Evolutionary conservation across 2,888 invertebrate species (phyloP).

Genomic region (Phytoseiulus persimilis): DNA sequence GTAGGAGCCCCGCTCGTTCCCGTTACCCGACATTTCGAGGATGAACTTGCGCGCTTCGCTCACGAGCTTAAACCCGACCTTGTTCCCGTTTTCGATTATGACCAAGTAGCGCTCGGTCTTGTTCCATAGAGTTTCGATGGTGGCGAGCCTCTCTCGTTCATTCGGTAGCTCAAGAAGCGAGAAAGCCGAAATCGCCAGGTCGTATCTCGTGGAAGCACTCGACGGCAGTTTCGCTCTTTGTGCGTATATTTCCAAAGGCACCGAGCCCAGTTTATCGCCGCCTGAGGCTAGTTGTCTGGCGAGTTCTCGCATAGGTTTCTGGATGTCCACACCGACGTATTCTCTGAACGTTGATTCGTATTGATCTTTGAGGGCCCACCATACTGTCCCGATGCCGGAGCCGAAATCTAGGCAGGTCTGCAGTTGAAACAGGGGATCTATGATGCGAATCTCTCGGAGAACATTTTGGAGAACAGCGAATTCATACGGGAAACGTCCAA

Average conservation of each 20-base stretch:
- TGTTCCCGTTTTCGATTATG: constrained; percentile 72
- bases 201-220: constrained; percentile 58
- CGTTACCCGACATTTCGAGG: constrained; percentile 54
- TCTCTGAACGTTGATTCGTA: constrained; percentile 69
- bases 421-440: constrained; percentile 63
- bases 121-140: constrained; percentile 70
- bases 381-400: constrained; percentile 75
- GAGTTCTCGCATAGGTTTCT: constrained; percentile 70
- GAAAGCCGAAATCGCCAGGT: constrained; percentile 71
- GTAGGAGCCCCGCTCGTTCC: constrained; percentile 44
- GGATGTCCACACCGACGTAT: constrained; percentile 75
- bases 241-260: constrained; percentile 53
- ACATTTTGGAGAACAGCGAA: constrained; percentile 65
- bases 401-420: constrained; percentile 78
- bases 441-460: constrained; percentile 58
- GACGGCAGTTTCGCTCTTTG: constrained; percentile 45
- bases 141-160: constrained; percentile 60
- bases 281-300: constrained; percentile 63
- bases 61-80: constrained; percentile 68
- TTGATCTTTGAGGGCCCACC: constrained; percentile 68
- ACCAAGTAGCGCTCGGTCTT: constrained; percentile 64
- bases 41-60: constrained; percentile 77
- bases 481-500: constrained; percentile 64
- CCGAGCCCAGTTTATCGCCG: constrained; percentile 59
- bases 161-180: constrained; percentile 70